Evolutionary conservation across 1,140 invertebrate genomes (phyloP).

Genomic region (Hyposmocoma kahamanoa): DNA sequence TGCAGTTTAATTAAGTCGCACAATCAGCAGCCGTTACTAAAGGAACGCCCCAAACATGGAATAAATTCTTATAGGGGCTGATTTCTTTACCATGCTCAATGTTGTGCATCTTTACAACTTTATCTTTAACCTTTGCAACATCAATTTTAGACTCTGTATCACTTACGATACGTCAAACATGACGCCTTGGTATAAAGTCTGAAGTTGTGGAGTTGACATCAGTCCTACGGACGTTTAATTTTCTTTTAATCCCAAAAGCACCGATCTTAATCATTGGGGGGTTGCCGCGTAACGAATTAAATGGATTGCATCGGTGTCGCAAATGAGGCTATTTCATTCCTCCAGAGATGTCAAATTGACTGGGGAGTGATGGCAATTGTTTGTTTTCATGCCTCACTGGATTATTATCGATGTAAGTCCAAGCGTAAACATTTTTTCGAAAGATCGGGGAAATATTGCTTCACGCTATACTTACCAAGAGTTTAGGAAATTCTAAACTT

Average conservation of each 20-base stretch:
- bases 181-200: background rate
- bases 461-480: no score
- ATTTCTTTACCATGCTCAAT: background rate
- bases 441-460: no score
- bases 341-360: constrained; percentile 50
- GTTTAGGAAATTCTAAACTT: no score
- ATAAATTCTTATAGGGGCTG: background rate
- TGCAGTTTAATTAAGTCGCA: constrained; percentile 3
- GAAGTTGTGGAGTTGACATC: constrained; percentile 36
- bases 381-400: no score
- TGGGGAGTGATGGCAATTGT: no score
- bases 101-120: background rate
- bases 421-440: no score
- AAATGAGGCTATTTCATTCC: constrained; percentile 67
- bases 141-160: background rate
- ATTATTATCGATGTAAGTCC: no score
- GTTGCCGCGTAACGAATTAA: constrained; percentile 63
- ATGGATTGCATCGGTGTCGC: constrained; percentile 64
- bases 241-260: constrained; percentile 70
- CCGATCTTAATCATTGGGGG: constrained; percentile 61
- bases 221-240: constrained; percentile 62
- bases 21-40: background rate
- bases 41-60: constrained; percentile 1
- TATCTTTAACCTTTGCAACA: background rate
- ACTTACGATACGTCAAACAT: background rate